Evolutionary conservation across 64 coral and sea anemone species (phyloP).

Genomic region (Stichodactyla mertensii): DNA sequence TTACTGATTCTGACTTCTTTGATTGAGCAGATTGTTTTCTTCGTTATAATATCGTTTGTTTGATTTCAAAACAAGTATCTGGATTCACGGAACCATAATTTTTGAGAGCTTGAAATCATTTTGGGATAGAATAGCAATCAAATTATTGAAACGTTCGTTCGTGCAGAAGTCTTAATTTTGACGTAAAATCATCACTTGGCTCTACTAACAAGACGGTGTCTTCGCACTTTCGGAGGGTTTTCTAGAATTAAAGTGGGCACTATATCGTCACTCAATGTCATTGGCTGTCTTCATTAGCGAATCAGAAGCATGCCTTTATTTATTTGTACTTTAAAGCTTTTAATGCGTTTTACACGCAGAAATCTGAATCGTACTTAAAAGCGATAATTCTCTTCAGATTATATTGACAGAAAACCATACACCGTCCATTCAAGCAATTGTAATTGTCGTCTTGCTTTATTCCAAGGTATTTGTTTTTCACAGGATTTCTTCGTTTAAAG

Average conservation of each 20-base stretch:
- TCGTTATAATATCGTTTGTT: too few species aligned
- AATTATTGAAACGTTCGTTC: background rate
- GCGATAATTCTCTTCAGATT: background rate
- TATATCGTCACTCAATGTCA: background rate
- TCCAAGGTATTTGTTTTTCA: background rate
- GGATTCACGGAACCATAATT: background rate
- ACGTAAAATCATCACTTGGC: background rate
- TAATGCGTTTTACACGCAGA: background rate
- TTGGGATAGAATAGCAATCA: background rate
- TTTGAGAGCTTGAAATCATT: background rate
- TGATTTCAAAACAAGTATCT: background rate
- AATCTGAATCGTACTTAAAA: background rate
- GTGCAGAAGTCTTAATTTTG: background rate
- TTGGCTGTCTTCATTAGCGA: slow-evolving; percentile 11
- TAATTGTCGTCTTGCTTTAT: background rate
- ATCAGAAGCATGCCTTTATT: background rate
- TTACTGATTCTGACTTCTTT: too few species aligned
- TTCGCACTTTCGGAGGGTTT: background rate
- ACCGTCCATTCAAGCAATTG: background rate
- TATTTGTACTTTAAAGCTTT: slow-evolving; percentile 4
- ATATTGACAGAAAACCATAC: background rate
- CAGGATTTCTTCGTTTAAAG: background rate
- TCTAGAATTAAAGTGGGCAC: background rate
- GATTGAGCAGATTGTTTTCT: too few species aligned
- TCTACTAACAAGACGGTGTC: background rate